Evolutionary conservation across 2,113 vertebrate species (phyloP), one percentile per base, ranked within the genome.

Genomic region (Tachysurus vachellii): DNA sequence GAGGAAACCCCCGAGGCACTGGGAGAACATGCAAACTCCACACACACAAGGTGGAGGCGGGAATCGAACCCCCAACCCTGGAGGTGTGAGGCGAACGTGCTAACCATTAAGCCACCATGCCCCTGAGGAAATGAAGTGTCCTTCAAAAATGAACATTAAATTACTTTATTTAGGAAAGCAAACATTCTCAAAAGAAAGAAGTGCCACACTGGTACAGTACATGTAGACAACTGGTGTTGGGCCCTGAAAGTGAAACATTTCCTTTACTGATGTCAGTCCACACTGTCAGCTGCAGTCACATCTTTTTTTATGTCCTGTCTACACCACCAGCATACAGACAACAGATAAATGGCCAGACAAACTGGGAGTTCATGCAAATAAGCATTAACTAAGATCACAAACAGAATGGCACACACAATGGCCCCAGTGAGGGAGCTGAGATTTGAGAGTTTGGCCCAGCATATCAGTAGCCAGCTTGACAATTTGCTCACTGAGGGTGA

Each of bases 311-410:
- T 93, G 87, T 93, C 93, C 90, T 96, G 95, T 0, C 93, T 95
- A 84, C 94, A 96, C 79, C 98, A 93, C 95, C 96, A 99, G 85
- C 93, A 97, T 89, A 97, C 80, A 61, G 96, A 97, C 87, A 97
- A 95, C 47, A 96, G 79, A 82, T 97, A 99, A 88, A 99, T 93
- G 0, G 92, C 94, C 89, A 97, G 95, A 87, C 97, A 97, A 19
- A 95, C 93, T 83, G 95, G 95, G 88, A 98, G 94, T 93, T 97
- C 97, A 83, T 95, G 97, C 75, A 97, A 92, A 85, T 95, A 98
- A 76, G 95, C 91, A 4, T 94, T 92, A 79, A 96, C 88, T 86
- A 97, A 94, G 94, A 97, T 92, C 68, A 95, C 88, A 86, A 97
- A 96, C 87, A 97, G 91, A 70, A 97, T 88, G 75, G 92, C 89